A percentile compares a stretch with the other conserved stretches of the same genome.
phyloP scores from a whole-genome alignment of 35 echinoderm and acorn worm species.

The Apostichopus japonicus region DNA sequence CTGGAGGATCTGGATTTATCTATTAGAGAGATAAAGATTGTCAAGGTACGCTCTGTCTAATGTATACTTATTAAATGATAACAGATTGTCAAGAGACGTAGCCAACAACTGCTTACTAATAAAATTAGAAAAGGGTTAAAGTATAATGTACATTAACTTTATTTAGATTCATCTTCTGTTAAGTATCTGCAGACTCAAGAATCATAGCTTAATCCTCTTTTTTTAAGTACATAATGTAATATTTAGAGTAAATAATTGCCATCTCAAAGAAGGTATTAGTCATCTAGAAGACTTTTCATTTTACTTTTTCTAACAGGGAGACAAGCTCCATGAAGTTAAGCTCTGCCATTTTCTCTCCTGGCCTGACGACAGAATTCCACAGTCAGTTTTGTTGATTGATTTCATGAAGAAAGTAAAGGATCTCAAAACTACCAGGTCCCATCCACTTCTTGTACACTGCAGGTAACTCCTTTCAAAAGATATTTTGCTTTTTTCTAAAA shows the following conservation, averaged over 20 bases:
- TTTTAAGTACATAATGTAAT: too few relatives aligned
- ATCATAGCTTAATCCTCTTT: too few relatives aligned
- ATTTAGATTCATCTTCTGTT: too few relatives aligned
- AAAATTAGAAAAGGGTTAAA: neutral
- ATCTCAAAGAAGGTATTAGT: too few relatives aligned
- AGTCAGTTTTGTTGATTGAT: neutral
- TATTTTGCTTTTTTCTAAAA: too few relatives aligned
- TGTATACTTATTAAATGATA: neutral
- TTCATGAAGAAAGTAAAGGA: neutral
- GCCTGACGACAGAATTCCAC: neutral
- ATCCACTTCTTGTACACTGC: neutral
- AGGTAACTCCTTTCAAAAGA: neutral
- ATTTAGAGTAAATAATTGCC: too few relatives aligned
- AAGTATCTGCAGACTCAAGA: too few relatives aligned
- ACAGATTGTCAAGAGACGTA: too few relatives aligned
- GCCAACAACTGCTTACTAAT: neutral
- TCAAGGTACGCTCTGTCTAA: neutral
- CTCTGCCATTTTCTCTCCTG: neutral
- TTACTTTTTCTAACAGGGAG: neutral
- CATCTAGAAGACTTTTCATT: too few relatives aligned
- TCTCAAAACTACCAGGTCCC: neutral
- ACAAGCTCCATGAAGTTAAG: conserved; percentile 3
- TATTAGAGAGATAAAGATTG: conserved; percentile 11
- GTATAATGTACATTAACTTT: too few relatives aligned
- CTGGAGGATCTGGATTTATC: neutral